Evolutionary conservation across 2,797 vertebrate species (phyloP).

Genomic region (Malacoctenus gilli): DNA sequence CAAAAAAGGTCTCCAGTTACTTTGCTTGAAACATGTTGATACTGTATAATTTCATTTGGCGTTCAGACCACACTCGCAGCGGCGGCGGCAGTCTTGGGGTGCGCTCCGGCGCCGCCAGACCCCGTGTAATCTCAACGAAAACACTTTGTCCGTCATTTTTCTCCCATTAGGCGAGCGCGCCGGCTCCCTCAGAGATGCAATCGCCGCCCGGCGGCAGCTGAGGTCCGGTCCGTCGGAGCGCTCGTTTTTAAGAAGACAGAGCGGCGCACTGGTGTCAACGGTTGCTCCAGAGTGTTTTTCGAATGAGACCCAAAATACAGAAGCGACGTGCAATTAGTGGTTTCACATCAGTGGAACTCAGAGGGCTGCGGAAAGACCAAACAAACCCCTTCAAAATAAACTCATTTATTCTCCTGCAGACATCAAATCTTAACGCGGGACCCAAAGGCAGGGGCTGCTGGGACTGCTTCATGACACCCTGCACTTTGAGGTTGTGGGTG

Average conservation of each 20-base stretch:
- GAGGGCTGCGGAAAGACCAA: slow-evolving; percentile 38
- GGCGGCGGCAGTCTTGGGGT: slow-evolving; percentile 16
- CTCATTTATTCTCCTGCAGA: slow-evolving; percentile 30
- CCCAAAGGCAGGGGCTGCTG: no score
- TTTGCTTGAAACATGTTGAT: slow-evolving; percentile 42
- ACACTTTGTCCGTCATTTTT: slow-evolving; percentile 35
- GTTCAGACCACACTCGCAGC: slow-evolving; percentile 13
- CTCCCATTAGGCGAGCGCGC: slow-evolving; percentile 4
- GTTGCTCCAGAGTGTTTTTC: slow-evolving; percentile 28
- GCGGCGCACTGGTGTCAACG: slow-evolving; percentile 10
- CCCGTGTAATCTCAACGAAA: slow-evolving; percentile 40
- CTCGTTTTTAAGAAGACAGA: slow-evolving; percentile 15
- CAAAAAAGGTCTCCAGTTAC: slow-evolving; percentile 46
- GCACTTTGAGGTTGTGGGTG: no score
- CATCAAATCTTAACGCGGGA: no score
- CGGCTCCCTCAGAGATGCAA: slow-evolving; percentile 19
- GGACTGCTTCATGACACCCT: no score
- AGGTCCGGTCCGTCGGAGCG: not conserved
- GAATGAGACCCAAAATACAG: slow-evolving; percentile 29
- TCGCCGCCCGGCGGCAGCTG: slow-evolving; percentile 15
- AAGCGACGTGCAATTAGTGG: slow-evolving; percentile 25
- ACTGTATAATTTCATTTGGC: slow-evolving; percentile 50
- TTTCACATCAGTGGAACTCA: slow-evolving; percentile 40
- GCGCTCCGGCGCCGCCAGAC: slow-evolving; percentile 24
- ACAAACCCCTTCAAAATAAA: slow-evolving; percentile 13